These are phyloP conservation scores for Drosophila anomelani DNA, from an alignment of 2,888 invertebrate species.

Conservation along the genomic window DNA sequence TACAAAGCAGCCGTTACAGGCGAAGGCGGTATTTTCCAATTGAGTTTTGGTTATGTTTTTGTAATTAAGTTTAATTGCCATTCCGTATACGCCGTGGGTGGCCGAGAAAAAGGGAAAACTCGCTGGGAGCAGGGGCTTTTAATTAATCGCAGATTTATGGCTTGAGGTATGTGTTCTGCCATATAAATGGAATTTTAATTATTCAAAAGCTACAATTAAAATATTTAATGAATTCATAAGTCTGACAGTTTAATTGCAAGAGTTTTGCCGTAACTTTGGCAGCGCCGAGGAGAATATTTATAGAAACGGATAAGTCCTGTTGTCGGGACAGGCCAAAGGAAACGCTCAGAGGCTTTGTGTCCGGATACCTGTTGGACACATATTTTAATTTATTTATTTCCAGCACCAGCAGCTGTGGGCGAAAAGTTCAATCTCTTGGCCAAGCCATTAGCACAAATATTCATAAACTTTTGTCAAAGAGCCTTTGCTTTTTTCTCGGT, in stretches of 20 bases:
- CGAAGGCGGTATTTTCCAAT: slow-evolving; percentile 53
- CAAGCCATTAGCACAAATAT: slow-evolving; percentile 44
- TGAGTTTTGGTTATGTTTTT: slow-evolving; percentile 73
- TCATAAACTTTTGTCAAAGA: slow-evolving; percentile 42
- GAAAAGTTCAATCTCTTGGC: slow-evolving; percentile 39
- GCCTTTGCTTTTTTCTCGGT: slow-evolving; percentile 8
- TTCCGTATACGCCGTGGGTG: slow-evolving; percentile 65
- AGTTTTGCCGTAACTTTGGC: slow-evolving; percentile 72
- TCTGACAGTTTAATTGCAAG: slow-evolving; percentile 80
- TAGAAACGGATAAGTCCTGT: slow-evolving; percentile 44
- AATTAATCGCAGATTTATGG: slow-evolving; percentile 79
- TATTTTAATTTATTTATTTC: slow-evolving; percentile 46
- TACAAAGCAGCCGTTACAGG: slow-evolving; percentile 13
- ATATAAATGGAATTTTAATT: slow-evolving; percentile 78
- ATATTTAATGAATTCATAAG: slow-evolving; percentile 81
- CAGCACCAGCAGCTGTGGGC: slow-evolving; percentile 44
- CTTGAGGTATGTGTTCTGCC: slow-evolving; percentile 55
- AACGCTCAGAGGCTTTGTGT: slow-evolving; percentile 21
- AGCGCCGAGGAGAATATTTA: slow-evolving; percentile 40
- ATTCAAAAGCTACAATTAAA: slow-evolving; percentile 80
- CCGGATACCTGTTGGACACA: slow-evolving; percentile 45
- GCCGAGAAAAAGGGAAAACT: background rate
- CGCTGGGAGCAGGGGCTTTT: slow-evolving; percentile 47
- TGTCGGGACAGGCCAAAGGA: slow-evolving; percentile 19
- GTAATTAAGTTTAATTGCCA: slow-evolving; percentile 77